Conservation (phyloP, 2,113 vertebrate genomes). For the Psittacara wagleri region DNA sequence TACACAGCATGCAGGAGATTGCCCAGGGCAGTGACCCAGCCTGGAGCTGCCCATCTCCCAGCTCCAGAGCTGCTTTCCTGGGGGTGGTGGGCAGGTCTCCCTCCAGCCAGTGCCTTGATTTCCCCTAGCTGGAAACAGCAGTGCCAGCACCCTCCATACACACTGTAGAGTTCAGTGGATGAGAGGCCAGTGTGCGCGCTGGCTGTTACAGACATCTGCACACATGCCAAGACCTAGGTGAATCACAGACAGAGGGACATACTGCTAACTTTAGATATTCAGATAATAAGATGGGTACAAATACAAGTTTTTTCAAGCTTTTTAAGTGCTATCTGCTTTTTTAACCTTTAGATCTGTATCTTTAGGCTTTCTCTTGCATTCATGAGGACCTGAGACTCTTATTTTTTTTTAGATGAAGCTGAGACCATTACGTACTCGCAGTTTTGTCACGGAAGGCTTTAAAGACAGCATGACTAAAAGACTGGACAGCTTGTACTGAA, state of each 20-base stretch:
- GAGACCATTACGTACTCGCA: background rate
- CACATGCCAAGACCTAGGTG: background rate
- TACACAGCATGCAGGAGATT: fast-evolving
- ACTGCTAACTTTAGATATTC: background rate
- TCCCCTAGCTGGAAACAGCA: background rate
- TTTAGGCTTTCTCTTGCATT: background rate
- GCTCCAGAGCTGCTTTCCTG: background rate
- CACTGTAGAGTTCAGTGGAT: fast-evolving
- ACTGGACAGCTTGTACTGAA: background rate
- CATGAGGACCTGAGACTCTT: background rate
- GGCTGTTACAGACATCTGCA: background rate
- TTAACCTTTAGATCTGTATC: background rate
- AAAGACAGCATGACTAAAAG: background rate
- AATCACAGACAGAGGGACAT: background rate
- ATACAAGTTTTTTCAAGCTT: background rate
- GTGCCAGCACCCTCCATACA: fast-evolving
- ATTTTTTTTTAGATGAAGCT: background rate
- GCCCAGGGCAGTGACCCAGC: fast-evolving
- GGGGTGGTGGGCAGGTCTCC: background rate
- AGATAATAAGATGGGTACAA: background rate
- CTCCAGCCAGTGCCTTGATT: background rate
- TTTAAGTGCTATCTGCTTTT: background rate
- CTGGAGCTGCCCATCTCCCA: background rate
- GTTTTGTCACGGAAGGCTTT: background rate
- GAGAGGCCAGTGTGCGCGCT: fast-evolving